Percentiles rank a stretch among this genome's conserved stretches.
These are phyloP conservation scores for Oryzias celebensis DNA, from an alignment of 2,113 vertebrate species.

Conservation along the genomic window DNA sequence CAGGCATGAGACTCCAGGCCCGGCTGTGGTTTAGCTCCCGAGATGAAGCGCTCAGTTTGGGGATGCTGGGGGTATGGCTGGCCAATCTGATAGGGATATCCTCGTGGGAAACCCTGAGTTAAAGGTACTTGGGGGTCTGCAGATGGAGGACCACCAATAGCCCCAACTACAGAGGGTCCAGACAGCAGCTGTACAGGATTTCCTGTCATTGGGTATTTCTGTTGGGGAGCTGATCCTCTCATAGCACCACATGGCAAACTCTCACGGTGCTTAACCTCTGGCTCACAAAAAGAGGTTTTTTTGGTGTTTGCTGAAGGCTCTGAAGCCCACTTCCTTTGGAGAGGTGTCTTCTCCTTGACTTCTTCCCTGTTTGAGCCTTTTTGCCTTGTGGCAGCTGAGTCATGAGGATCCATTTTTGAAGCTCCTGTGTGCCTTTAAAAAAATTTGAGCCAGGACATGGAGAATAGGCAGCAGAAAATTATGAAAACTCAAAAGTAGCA, in stretches of 20 bases:
- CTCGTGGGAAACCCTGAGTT: constrained; percentile 81
- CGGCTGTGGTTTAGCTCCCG: constrained; percentile 88
- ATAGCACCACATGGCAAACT: constrained; percentile 77
- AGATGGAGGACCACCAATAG: constrained; percentile 70
- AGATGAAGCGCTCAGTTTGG: constrained; percentile 86
- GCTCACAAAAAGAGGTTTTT: constrained; percentile 87
- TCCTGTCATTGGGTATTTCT: constrained; percentile 79
- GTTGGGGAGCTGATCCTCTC: constrained; percentile 76
- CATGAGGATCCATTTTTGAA: constrained; percentile 89
- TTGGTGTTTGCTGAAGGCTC: constrained; percentile 85
- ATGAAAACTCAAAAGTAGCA: constrained; percentile 70
- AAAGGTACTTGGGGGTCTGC: constrained; percentile 85
- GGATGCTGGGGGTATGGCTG: constrained; percentile 93
- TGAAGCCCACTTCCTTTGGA: constrained; percentile 90
- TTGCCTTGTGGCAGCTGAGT: constrained; percentile 84
- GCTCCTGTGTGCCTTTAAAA: constrained; percentile 28
- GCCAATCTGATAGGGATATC: constrained; percentile 86
- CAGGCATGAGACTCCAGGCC: constrained; percentile 90
- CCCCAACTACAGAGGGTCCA: constrained; percentile 71
- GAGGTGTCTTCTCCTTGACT: constrained; percentile 85
- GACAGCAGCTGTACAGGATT: constrained; percentile 83
- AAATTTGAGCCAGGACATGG: constrained; percentile 8
- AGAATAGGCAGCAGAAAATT: constrained; percentile 38
- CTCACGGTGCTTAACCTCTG: constrained; percentile 84
- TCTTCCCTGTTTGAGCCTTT: constrained; percentile 86